Base-by-base conservation (phyloP, 2,888 invertebrate species). In the Pycnomerus fuliginosus region DNA sequence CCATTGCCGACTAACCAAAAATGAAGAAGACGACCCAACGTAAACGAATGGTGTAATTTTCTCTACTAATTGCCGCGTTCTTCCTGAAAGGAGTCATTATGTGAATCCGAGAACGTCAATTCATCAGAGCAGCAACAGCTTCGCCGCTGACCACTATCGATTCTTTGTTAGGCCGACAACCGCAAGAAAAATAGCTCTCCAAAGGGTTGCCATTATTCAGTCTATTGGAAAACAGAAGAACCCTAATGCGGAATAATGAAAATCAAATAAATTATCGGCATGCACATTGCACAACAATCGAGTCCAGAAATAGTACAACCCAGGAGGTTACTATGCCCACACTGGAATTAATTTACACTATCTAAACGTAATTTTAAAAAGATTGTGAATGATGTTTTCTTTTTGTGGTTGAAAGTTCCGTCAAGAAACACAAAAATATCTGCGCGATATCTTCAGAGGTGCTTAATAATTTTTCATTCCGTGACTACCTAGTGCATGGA, bases 1-100 rank as follows among this genome's bases (percentile, higher is more conserved):
- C n/a, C n/a, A n/a, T n/a, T n/a, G n/a, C n/a, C n/a, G n/a, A n/a
- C n/a, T n/a, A 27, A 10, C 27, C 7, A 12, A 30, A 30, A 30
- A 30, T 5, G 30, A 42, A 4, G 15, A 7, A 12, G 30, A 14
- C 4, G 30, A 49, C n/a, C n/a, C n/a, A n/a, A n/a, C 40, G 35
- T 51, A 53, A 55, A 54, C 53, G 58, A 61, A 61, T 57, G 48
- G 57, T 58, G 57, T 52, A 60, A 62, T 62, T 60, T 61, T 60
- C 56, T 53, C 47, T 50, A 49, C 58, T 62, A 61, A 62, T 60
- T 62, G 58, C 58, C 51, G 49, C 50, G 53, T 52, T 52, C 55
- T 58, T 58, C 58, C 55, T 60, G 58, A 62, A 62, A 61, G 58
- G 58, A 59, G 56, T 61, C 62, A 62, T 62, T 62, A 62, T 60